Conservation (phyloP, 2,888 invertebrate genomes). For the Acanthoscelides obtectus region DNA sequence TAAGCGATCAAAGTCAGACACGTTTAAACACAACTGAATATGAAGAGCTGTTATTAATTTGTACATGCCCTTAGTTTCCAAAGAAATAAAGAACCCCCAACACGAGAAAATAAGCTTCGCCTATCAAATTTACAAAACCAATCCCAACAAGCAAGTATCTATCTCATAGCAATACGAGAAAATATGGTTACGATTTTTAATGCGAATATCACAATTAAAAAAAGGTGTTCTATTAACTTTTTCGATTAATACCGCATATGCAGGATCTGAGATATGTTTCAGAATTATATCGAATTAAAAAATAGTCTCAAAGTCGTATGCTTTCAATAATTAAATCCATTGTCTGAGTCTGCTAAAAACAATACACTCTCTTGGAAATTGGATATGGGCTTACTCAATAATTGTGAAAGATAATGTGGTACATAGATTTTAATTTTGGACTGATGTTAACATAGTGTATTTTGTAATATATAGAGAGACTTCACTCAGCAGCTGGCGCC, state of each 20-base stretch:
- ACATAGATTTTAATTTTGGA: background rate
- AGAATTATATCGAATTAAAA: too few species aligned
- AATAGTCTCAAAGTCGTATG: too few species aligned
- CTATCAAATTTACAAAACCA: conserved; percentile 82
- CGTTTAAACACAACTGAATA: too few species aligned
- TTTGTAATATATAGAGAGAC: conserved; percentile 60
- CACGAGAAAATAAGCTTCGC: conserved; percentile 81
- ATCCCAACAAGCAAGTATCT: conserved; percentile 75
- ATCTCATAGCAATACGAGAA: too few species aligned
- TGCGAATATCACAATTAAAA: too few species aligned
- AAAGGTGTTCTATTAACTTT: too few species aligned
- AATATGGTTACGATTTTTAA: too few species aligned
- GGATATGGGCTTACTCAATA: background rate
- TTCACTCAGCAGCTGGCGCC: conserved; percentile 91
- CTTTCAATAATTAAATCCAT: too few species aligned
- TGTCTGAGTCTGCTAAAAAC: too few species aligned
- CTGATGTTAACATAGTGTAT: background rate
- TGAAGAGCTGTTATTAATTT: too few species aligned
- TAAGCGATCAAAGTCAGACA: too few species aligned
- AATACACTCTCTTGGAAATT: too few species aligned
- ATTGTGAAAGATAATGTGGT: background rate
- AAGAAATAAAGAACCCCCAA: conserved; percentile 79
- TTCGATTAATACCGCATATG: background rate
- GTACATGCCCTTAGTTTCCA: conserved; percentile 80
- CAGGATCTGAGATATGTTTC: background rate